Conservation (phyloP, 2,797 vertebrate genomes). For the Macropus fuliginosus region DNA sequence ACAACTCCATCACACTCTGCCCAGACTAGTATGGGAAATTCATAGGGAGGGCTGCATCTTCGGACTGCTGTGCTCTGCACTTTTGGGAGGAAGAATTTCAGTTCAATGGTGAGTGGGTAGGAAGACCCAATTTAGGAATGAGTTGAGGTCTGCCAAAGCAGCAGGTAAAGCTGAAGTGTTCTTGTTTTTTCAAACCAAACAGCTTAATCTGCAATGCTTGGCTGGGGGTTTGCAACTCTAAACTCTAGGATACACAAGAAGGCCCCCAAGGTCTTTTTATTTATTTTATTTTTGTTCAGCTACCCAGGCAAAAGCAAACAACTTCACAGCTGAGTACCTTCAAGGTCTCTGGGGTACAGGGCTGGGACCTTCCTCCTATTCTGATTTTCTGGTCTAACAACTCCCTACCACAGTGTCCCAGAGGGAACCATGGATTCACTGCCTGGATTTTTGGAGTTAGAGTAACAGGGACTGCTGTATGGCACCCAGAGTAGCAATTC, state of each 20-base stretch:
- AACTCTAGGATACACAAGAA: neutral
- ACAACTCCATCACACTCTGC: neutral
- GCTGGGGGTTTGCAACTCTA: neutral
- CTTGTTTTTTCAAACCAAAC: neutral
- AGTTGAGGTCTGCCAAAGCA: neutral
- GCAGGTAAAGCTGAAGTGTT: neutral
- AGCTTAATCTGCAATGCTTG: neutral
- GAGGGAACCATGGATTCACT: neutral
- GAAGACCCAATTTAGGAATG: neutral
- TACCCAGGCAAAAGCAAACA: neutral
- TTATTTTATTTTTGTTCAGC: too few relatives aligned
- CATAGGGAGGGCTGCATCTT: neutral
- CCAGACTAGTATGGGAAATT: neutral
- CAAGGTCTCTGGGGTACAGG: neutral
- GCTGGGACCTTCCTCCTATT: neutral
- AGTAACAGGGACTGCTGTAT: neutral
- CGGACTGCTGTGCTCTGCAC: neutral
- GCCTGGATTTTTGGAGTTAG: neutral
- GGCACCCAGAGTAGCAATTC: too few relatives aligned
- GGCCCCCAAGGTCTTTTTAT: neutral
- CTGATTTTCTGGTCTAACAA: neutral
- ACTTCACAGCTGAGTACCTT: neutral
- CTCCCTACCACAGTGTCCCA: neutral
- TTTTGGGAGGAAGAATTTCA: neutral
- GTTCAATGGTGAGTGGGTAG: neutral